These are phyloP conservation scores for Hemibagrus wyckioides DNA, from an alignment of 2,113 vertebrate genomes.

Conservation along the genomic window DNA sequence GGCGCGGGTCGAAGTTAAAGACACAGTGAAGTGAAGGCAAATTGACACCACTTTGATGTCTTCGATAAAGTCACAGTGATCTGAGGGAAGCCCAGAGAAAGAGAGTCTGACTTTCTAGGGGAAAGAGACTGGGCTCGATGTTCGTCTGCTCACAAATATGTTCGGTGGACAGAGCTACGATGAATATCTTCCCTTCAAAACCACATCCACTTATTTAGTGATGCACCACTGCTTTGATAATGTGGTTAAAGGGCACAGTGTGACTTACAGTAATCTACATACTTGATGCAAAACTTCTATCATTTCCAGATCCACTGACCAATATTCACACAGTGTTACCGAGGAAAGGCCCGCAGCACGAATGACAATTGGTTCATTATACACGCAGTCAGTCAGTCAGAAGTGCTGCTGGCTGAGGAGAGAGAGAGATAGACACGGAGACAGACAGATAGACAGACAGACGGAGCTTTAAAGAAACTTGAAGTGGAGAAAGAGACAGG, in stretches of 20 bases:
- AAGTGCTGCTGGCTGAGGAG: slow-evolving; percentile 47
- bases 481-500: background rate
- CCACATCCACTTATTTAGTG: background rate
- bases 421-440: slow-evolving; percentile 31
- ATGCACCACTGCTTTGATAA: background rate
- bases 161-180: background rate
- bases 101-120: background rate
- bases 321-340: slow-evolving; percentile 37
- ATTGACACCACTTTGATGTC: background rate
- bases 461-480: slow-evolving; percentile 1
- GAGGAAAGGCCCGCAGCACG: slow-evolving; percentile 58
- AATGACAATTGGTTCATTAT: slow-evolving; percentile 70
- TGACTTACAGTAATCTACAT: background rate
- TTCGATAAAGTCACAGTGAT: background rate
- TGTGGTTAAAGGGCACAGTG: background rate
- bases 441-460: background rate
- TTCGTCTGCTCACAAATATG: background rate
- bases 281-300: background rate
- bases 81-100: background rate
- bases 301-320: slow-evolving; percentile 38
- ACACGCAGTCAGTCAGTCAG: slow-evolving; percentile 42
- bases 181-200: background rate
- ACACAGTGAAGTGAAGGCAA: background rate
- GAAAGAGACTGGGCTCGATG: background rate
- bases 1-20: background rate